Evolutionary conservation across 2,113 vertebrate species (phyloP), one percentile per base, ranked within the genome.

Genomic region (Motacilla alba): DNA sequence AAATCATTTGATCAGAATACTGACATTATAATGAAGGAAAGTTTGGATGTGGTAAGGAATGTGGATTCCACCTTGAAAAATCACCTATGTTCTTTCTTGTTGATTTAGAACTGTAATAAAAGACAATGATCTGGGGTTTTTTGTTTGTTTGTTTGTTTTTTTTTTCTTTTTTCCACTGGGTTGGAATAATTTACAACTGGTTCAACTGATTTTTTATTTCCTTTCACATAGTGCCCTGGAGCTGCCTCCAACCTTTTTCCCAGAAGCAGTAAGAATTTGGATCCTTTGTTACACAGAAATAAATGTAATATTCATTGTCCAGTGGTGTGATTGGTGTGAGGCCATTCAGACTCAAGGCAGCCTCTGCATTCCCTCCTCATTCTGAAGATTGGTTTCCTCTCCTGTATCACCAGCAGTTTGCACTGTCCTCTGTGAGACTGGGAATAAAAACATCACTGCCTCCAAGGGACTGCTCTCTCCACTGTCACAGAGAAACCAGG

Each of bases 81-180:
- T 80, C 47, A 63, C 41, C 28, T 62, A 72, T 0, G 8, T 72
- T 85, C 47, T 75, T 94, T 84, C 80, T 69, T 3, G 0, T 62
- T 83, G 93, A 96, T 89, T 94, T 92, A 96, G 28, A 55, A 70
- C 58, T 58, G 41, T 68, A 92, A 89, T 87, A 90, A 95, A 86
- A 84, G 37, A 83, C 41, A 76, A 68, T 13, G 16, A 23, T 37
- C n/a, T 83, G 27, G 15, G 13, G 0, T 10, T 24, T n/a, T 50
- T 3, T 4, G 18, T 67, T 52, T 19, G 11, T 58, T 28, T 5
- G 4, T n/a, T n/a, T n/a, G n/a, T 41, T 68, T 41, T n/a, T 24
- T 53, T 39, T 6, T 17, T 49, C 2, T 28, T 47, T 39, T 43
- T 49, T 22, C 5, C 62, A 49, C 26, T 46, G 21, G 11, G n/a